Evolutionary conservation across 2,113 vertebrate genomes (phyloP).

Genomic region (Atrichornis clamosus): DNA sequence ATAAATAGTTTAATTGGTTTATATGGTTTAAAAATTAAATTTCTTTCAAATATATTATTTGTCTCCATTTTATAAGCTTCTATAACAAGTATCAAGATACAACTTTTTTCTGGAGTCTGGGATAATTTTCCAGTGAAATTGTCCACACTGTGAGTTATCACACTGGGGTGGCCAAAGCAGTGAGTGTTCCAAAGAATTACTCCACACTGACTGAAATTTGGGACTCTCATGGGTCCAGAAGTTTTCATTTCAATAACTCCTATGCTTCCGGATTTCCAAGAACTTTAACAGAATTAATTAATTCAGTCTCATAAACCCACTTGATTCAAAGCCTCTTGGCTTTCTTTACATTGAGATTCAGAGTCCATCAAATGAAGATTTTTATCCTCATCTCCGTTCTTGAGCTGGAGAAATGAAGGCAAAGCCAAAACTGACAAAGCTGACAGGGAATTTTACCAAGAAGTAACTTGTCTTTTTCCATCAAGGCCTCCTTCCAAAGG

Average conservation of each 20-base stretch:
- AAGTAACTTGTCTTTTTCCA: not conserved
- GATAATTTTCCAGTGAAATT: not conserved
- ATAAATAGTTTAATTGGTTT: not conserved
- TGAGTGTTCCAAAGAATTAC: not conserved
- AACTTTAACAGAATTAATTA: not conserved
- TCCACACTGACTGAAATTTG: not conserved
- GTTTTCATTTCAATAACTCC: not conserved
- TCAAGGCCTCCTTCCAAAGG: not conserved
- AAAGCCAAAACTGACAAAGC: not conserved
- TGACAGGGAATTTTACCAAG: not conserved
- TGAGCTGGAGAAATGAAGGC: not conserved
- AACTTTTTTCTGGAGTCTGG: not conserved
- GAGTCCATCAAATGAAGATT: not conserved
- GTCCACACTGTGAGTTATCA: not conserved
- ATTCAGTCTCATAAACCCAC: not conserved
- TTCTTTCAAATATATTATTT: not conserved
- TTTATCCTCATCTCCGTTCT: fast-evolving
- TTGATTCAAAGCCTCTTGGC: not conserved
- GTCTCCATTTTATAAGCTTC: not conserved
- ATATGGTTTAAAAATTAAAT: not conserved
- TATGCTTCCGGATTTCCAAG: not conserved
- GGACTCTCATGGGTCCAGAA: not conserved
- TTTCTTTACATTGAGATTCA: not conserved
- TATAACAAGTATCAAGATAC: too few relatives aligned
- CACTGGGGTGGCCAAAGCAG: not conserved